Evolutionary conservation across 2,113 vertebrate species (phyloP).

Genomic region (Scomber colias): DNA sequence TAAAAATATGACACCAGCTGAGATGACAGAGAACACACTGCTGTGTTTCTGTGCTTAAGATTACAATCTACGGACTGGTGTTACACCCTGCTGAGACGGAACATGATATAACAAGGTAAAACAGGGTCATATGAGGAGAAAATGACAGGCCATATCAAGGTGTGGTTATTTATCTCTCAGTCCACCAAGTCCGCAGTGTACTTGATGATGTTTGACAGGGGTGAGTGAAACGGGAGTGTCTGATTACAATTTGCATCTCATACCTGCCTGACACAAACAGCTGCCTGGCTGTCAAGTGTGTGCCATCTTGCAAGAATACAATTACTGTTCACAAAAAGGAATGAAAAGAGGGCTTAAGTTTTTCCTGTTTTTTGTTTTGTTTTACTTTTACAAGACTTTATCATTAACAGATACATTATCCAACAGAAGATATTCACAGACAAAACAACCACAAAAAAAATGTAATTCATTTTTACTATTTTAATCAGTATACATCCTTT

Average conservation of each 20-base stretch:
- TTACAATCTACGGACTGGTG: background rate
- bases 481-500: slow-evolving; percentile 27
- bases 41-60: background rate
- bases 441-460: slow-evolving; percentile 8
- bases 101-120: background rate
- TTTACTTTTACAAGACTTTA: slow-evolving; percentile 57
- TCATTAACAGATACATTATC: slow-evolving; percentile 51
- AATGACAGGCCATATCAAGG: background rate
- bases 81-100: background rate
- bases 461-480: slow-evolving; percentile 11
- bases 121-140: background rate
- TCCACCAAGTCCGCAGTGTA: background rate
- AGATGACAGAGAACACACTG: slow-evolving; percentile 20
- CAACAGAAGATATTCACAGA: slow-evolving; percentile 39
- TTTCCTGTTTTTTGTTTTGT: background rate
- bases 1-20: background rate
- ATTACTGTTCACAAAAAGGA: slow-evolving; percentile 1
- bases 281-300: background rate
- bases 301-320: background rate
- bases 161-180: background rate
- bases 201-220: background rate
- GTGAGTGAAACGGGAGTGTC: background rate
- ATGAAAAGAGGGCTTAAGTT: background rate
- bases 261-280: background rate
- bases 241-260: background rate